Base-by-base conservation (phyloP, 1,140 invertebrate genomes). In the Sminthurides bifidus region DNA sequence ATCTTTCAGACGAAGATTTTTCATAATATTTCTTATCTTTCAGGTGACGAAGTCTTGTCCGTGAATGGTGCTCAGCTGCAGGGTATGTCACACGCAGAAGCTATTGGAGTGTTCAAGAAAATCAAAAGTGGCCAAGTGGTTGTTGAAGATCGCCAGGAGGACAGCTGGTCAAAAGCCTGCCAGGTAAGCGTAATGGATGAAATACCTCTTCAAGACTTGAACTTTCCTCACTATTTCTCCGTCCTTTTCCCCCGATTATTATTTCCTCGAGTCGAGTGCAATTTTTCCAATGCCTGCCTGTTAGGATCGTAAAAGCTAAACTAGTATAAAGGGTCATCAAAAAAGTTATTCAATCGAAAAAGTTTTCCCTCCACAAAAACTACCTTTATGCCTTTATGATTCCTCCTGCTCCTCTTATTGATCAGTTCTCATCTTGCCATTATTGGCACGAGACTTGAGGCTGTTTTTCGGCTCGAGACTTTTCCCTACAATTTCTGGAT, bases 31-130 rank as follows among this genome's bases (percentile, higher is more conserved):
- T 60, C 61, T 68, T 66, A 33, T 17, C 67, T 78, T 76, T n/a
- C 66, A 87, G 85, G 85, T 66, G 91, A 95, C 75, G 89, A 94
- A 76, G 89, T 95, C 66, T 72, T 93, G 59, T 84, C 85, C 48
- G 81, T 95, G 57, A 94, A 94, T 75, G 84, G 83, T 46, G 78
- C 80, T 67, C 75, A 81, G 21, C 78, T 92, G 61, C 78, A 83
- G 70, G 87, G 87, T 33, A 76, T 91, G 68, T 89, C 85, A 56
- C 91, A 94, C 73, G 78, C 81, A 53, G 85, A 91, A 70, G 90
- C 88, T 17, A 87, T 95, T 66, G 77, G 79, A 50, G 79, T 88
- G 66, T 95, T 96, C 71, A 91, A 92, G 68, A 81, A 82, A 70
- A 83, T 93, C 52, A 87, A 87, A 71, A 79, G 79, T 66, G 89